Conservation (phyloP, 92 coral and sea anemone genomes). For the Bergia sp. region DNA sequence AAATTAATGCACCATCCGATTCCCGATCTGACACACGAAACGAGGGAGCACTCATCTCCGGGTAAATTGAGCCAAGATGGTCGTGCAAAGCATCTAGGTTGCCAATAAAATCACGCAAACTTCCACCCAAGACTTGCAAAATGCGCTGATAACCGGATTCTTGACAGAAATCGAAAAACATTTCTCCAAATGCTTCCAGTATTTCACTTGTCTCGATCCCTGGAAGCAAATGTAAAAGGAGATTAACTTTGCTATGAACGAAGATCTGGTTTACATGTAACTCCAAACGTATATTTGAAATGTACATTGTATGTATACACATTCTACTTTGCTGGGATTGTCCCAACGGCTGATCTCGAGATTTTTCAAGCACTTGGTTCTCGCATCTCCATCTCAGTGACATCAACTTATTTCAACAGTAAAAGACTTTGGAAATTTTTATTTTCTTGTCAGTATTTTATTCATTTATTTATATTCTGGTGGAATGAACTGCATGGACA, state of each 20-base stretch:
- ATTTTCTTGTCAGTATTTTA: too few relatives aligned
- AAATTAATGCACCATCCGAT: conserved; percentile 79
- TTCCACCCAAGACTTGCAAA: conserved; percentile 88
- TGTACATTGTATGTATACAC: too few relatives aligned
- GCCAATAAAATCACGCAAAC: conserved; percentile 80
- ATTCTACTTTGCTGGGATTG: too few relatives aligned
- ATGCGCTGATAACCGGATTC: conserved; percentile 90
- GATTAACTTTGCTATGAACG: not conserved
- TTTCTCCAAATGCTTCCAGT: conserved; percentile 86
- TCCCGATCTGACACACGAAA: conserved; percentile 86
- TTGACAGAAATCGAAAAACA: conserved; percentile 87
- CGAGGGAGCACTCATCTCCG: conserved; percentile 92
- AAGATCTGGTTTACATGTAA: too few relatives aligned
- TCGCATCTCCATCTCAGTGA: not conserved
- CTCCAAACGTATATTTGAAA: too few relatives aligned
- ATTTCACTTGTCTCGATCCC: conserved; percentile 76
- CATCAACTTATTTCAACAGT: not conserved
- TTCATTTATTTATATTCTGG: not conserved
- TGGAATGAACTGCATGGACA: not conserved
- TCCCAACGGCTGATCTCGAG: not conserved
- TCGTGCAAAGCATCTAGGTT: conserved; percentile 92
- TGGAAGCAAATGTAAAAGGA: conserved; percentile 31
- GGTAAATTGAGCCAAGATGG: conserved; percentile 81
- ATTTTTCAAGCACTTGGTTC: not conserved
- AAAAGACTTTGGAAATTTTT: too few relatives aligned